Conservation (phyloP, 2,888 invertebrate species). For the Polydesmus complanatus region DNA sequence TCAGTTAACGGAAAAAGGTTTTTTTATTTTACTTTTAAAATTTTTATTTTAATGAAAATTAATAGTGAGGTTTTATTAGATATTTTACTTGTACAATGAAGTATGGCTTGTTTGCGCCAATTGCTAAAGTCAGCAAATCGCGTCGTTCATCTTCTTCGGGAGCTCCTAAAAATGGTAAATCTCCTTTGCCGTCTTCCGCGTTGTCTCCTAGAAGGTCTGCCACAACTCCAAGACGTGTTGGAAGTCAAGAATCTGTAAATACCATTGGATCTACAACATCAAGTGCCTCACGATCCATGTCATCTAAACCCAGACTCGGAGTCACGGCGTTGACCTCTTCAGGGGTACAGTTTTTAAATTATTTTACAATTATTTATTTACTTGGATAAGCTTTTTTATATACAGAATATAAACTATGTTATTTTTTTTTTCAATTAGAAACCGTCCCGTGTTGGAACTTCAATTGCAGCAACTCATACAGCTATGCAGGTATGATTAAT, state of each 20-base stretch:
- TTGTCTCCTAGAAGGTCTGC: conserved; percentile 28
- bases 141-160: conserved; percentile 42
- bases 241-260: conserved; percentile 66
- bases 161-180: no score
- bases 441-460: neutral
- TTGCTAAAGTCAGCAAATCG: conserved; percentile 75
- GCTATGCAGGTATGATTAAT: conserved; percentile 7
- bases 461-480: conserved; percentile 7
- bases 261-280: conserved; percentile 51
- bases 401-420: no score
- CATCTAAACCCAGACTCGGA: conserved; percentile 58
- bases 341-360: neutral
- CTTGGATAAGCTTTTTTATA: no score
- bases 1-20: conserved; percentile 82
- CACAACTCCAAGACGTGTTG: conserved; percentile 34
- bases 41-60: neutral
- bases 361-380: neutral
- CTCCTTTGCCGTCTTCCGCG: conserved; percentile 9
- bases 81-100: conserved; percentile 86
- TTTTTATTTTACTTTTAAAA: conserved; percentile 7
- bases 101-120: conserved; percentile 85
- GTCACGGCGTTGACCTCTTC: conserved; percentile 43
- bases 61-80: conserved; percentile 40
- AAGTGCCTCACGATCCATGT: conserved; percentile 28
- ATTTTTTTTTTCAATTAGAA: neutral